Base-by-base conservation (phyloP, 2,888 invertebrate genomes). In the Meliscaeva auricollis region DNA sequence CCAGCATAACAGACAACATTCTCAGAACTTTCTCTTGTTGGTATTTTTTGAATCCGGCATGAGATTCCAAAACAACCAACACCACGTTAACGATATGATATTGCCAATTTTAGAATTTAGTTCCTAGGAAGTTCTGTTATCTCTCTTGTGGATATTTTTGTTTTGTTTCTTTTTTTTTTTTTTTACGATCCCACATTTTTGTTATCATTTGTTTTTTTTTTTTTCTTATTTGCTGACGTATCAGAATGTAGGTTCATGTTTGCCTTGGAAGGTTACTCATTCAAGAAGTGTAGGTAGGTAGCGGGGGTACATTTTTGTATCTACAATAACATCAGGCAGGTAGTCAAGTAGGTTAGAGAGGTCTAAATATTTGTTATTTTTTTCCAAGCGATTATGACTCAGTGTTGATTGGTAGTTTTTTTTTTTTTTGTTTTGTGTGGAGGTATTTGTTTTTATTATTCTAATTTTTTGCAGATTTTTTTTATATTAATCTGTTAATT, bases 11-110 rank as follows among this genome's bases (percentile, higher is more conserved):
- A 58, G 20, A 30, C 8, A 54, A n/a, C 22, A 22, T 60, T 60
- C 41, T 60, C 3, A 13, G 46, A 46, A 64, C 64, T 64, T 64
- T 64, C 64, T 64, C 64, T 46, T 46, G 13, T 6, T 17, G 64
- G 46, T 64, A 46, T 46, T 62, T 62, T 62, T 62, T 62, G 11
- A 62, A 62, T 62, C 62, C 62, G 62, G 62, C 20, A 41, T 60
- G 38, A 15, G 38, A 58, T 58, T 41, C 30, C 13, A 6, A 38
- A 38, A 38, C 9, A 38, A 13, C 9, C 9, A 62, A 6, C 38
- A 9, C 7, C 11, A 54, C 26, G 44, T 8, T 1, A 9, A 38
- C 7, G 38, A 38, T 9, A 44, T n/a, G 41, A 62, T 62, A 41
- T 41, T 62, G 62, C 62, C 62, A 62, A 30, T 44, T 62, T 22